phyloP scores from a whole-genome alignment of 1,140 invertebrate genomes.

The Uloborus diversus region DNA sequence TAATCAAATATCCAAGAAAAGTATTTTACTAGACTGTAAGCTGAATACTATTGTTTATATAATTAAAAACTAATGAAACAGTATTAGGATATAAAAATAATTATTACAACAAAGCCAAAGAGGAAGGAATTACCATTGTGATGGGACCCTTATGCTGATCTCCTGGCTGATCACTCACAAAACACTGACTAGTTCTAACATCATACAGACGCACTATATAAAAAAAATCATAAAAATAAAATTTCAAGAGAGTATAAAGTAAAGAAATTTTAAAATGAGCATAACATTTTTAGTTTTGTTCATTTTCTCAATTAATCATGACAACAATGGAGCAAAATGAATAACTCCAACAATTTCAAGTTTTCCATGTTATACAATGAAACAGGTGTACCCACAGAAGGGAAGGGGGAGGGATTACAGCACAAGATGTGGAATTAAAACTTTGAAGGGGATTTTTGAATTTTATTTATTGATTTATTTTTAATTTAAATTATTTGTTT shows the following conservation, averaged over 20 bases:
- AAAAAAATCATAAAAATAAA: constrained; percentile 15
- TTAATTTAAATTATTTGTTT: too few relatives aligned
- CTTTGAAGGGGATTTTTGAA: too few relatives aligned
- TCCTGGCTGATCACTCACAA: constrained; percentile 86
- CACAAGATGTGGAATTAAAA: too few relatives aligned
- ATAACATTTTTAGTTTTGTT: too few relatives aligned
- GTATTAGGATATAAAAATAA: constrained; percentile 11
- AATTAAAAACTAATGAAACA: not conserved
- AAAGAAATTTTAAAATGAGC: constrained; percentile 9
- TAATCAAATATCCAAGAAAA: constrained; percentile 61
- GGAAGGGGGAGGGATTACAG: too few relatives aligned
- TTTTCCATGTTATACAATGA: too few relatives aligned
- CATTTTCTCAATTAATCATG: too few relatives aligned
- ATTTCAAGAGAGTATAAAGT: not conserved
- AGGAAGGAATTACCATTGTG: constrained; percentile 74
- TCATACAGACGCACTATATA: constrained; percentile 88
- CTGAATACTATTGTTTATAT: not conserved
- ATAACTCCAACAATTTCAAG: too few relatives aligned
- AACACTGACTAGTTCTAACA: constrained; percentile 94
- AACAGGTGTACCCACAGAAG: too few relatives aligned
- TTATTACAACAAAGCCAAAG: constrained; percentile 8
- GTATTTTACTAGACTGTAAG: not conserved
- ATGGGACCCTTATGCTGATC: constrained; percentile 91
- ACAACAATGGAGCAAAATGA: too few relatives aligned
- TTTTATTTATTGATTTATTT: too few relatives aligned